Percentiles rank a stretch among this genome's conserved stretches.
Evolutionary conservation across 2,113 vertebrate species (phyloP).

Genomic region (Microcebus tavaratra): DNA sequence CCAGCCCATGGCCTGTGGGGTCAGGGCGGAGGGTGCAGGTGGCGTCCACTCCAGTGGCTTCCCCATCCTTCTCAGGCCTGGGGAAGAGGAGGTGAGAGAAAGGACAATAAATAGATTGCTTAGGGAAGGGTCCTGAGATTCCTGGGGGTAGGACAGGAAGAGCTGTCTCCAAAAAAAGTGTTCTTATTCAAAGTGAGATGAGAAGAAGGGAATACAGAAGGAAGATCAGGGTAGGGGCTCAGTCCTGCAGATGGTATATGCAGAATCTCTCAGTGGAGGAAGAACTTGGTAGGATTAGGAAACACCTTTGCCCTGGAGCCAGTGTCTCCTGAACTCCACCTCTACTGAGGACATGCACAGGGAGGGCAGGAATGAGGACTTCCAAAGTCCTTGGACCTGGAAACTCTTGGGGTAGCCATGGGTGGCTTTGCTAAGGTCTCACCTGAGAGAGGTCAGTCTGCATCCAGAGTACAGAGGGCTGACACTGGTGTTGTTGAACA

Average conservation of each 20-base stretch:
- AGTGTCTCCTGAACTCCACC: neutral
- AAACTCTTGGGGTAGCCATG: neutral
- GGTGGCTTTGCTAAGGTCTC: neutral
- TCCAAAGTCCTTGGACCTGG: neutral
- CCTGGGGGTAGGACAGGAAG: neutral
- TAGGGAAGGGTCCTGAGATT: too few relatives aligned
- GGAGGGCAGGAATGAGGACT: neutral
- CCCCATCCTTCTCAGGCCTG: constrained; percentile 52
- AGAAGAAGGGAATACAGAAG: neutral
- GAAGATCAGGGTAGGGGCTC: neutral
- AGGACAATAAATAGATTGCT: neutral
- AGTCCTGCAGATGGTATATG: neutral
- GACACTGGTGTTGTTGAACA: constrained; percentile 75
- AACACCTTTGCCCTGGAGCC: neutral
- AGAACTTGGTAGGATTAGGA: neutral
- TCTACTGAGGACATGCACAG: neutral
- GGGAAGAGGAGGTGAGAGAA: neutral
- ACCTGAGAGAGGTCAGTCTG: constrained; percentile 76
- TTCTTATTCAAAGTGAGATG: too few relatives aligned
- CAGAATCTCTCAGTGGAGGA: neutral
- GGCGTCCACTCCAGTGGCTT: too few relatives aligned
- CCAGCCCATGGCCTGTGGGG: too few relatives aligned
- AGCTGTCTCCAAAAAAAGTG: too few relatives aligned
- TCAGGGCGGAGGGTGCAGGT: too few relatives aligned
- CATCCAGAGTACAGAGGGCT: constrained; percentile 71